phyloP scores from a whole-genome alignment of 2,113 vertebrate genomes.

The Podarcis muralis region DNA sequence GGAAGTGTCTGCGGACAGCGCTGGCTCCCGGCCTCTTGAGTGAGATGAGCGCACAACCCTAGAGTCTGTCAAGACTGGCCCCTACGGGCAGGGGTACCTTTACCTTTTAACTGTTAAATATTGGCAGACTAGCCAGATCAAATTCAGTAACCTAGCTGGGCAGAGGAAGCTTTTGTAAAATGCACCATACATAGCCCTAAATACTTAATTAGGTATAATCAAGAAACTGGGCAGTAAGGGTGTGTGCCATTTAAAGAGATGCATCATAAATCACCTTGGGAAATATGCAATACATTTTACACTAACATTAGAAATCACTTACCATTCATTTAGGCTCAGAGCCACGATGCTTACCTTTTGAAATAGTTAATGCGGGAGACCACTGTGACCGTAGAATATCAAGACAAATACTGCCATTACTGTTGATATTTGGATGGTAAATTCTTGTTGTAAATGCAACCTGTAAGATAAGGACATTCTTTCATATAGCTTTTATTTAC shows the following conservation, averaged over 20 bases:
- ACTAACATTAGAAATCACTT: background rate
- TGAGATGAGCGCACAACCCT: no score
- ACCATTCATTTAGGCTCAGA: background rate
- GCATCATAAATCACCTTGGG: background rate
- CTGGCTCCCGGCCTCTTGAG: no score
- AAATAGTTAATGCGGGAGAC: constrained; percentile 99
- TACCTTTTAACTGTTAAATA: background rate
- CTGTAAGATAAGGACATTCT: constrained; percentile 72
- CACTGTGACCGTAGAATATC: constrained; percentile 99
- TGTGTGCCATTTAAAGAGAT: background rate
- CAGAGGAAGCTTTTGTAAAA: background rate
- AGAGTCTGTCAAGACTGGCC: no score
- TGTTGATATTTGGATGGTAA: constrained; percentile 99
- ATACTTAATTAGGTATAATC: background rate
- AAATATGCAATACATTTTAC: background rate
- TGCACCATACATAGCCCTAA: background rate
- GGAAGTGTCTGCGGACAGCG: no score
- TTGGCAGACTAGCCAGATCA: background rate
- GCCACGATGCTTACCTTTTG: constrained; percentile 87
- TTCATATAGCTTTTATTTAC: constrained; percentile 46
- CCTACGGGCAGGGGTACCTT: no score
- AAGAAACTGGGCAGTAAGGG: background rate
- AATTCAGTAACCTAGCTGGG: background rate
- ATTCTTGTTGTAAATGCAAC: constrained; percentile 99
- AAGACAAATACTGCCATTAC: constrained; percentile 99